phyloP scores from a whole-genome alignment of 2,113 vertebrate species.

The Ploceus nigricollis region DNA sequence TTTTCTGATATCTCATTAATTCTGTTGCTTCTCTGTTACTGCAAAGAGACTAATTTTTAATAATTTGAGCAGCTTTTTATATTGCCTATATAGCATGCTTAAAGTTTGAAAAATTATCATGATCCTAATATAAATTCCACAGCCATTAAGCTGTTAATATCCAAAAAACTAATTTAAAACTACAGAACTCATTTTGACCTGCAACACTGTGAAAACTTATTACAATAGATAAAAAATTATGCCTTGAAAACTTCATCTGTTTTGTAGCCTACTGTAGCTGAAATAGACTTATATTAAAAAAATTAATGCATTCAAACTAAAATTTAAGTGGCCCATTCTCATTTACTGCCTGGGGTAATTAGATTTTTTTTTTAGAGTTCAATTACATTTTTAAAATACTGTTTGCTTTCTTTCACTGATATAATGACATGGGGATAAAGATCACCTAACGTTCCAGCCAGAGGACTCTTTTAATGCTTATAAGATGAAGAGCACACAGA shows the following conservation, averaged over 20 bases:
- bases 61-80: not conserved
- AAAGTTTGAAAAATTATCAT: not conserved
- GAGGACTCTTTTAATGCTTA: not conserved
- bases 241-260: not conserved
- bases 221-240: conserved; percentile 8
- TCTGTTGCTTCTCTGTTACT: not conserved
- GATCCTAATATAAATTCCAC: not conserved
- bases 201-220: not conserved
- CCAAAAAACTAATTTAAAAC: conserved; percentile 18
- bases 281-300: conserved; percentile 24
- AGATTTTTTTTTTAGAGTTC: not conserved
- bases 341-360: not conserved
- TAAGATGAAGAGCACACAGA: not conserved
- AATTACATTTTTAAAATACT: not conserved
- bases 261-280: not conserved
- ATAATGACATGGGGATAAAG: conserved; percentile 11
- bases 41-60: not conserved
- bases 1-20: not conserved
- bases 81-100: not conserved
- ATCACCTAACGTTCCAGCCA: not conserved
- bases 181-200: not conserved
- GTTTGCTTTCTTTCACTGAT: conserved; percentile 29
- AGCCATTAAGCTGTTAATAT: conserved; percentile 3
- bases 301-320: not conserved
- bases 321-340: not conserved